Evolutionary conservation across 2,797 vertebrate species (phyloP).

Genomic region (Girardinus metallicus): DNA sequence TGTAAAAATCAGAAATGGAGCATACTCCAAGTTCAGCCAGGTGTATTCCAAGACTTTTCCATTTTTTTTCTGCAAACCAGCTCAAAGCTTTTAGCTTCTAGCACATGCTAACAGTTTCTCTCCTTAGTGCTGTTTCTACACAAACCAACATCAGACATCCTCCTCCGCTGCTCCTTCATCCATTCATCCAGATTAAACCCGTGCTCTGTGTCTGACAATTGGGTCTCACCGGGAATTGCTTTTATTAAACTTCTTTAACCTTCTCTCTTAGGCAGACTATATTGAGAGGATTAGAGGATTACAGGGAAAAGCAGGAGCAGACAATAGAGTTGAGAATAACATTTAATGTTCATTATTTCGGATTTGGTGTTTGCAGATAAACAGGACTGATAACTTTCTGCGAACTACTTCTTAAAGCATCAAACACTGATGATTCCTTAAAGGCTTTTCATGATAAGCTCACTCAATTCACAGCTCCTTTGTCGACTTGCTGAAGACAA

Average conservation of each 20-base stretch:
- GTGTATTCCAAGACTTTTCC: background rate
- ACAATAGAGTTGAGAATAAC: background rate
- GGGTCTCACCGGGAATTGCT: background rate
- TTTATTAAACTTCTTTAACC: background rate
- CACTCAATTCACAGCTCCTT: background rate
- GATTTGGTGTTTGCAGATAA: constrained; percentile 1
- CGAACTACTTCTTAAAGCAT: constrained; percentile 1
- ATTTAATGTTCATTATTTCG: background rate
- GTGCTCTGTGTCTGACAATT: background rate
- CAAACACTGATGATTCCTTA: background rate
- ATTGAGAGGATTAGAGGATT: background rate
- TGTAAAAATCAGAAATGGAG: background rate
- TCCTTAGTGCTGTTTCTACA: constrained; percentile 12
- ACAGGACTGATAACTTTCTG: constrained; percentile 16
- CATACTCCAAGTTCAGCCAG: background rate
- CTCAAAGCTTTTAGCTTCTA: constrained; percentile 8
- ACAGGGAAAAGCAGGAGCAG: background rate
- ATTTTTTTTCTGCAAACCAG: constrained; percentile 7
- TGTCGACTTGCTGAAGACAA: background rate
- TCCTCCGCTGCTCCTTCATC: background rate
- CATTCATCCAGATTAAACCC: background rate
- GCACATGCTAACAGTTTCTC: constrained; percentile 1
- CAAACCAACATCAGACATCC: background rate
- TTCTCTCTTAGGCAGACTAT: background rate
- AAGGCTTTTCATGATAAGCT: background rate